Base-by-base conservation (phyloP, 1,140 invertebrate genomes). In the Oryctes rhinoceros region DNA sequence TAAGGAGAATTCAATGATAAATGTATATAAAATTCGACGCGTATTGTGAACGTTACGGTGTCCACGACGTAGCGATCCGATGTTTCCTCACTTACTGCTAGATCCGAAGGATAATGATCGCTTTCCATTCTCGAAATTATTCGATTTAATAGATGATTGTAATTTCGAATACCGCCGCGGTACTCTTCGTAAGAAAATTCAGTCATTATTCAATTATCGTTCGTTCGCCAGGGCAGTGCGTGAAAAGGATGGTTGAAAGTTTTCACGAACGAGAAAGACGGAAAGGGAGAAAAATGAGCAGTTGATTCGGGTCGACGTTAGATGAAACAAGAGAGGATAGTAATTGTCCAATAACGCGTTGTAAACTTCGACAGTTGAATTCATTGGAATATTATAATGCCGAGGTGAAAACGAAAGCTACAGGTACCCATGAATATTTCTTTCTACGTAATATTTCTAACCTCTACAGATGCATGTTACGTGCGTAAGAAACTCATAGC, bases 161-260 rank as follows among this genome's bases (percentile, higher is more conserved):
- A 24, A 71, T 71, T 71, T 71, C 65, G 11, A 35, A 15, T 24
- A 24, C 24, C 65, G 20, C 35, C 7, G 24, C 3, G 65, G 24
- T 37, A 71, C 7, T 15, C 15, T 62, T 62, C 53, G 65, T 71
- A 71, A 71, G 15, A 15, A 71, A 37, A 71, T 71, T 71, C 65
- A 71, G 65, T 71, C 65, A 71, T 71, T 71, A 71, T 71, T 71
- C 65, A 71, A 71, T 71, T 71, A 71, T 71, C 5, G 30, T 24
- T 71, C 5, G 30, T 24, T 10, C 11, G 24, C 35, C 65, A 44
- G 39, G 0, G 24, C 24, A 30, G 62, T 67, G 24, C 24, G 65
- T 71, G 65, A 35, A 71, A 71, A 37, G 20, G 20, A 71, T 1
- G 5, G 9, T 44, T 44, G 5, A 10, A 62, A 62, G 20, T 20